Base-by-base conservation (phyloP, 2,888 invertebrate species). In the Cataglyphis livida region DNA sequence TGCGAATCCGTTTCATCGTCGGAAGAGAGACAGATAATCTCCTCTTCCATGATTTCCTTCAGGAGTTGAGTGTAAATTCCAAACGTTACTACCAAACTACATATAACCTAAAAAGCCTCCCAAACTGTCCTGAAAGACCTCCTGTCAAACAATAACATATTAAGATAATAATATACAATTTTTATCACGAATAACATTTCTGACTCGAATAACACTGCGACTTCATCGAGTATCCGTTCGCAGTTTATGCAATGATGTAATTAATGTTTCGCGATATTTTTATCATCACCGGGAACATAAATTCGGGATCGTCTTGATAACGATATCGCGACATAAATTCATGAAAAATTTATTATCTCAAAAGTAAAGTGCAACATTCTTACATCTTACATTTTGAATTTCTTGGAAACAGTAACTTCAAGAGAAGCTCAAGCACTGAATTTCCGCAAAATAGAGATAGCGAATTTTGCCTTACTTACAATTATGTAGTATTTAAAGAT, bases 1-100 rank as follows among this genome's bases (percentile, higher is more conserved):
- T 21, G 62, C 7, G 81, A 66, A 3, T 64, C 57, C 38, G 82
- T 62, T 10, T 87, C 90, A 28, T 91, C 92, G 73, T 91, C 92
- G 0, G 92, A 92, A 38, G 92, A 92, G 38, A 92, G 86, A 82
- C 83, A 91, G 41, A 92, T 92, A 25, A 92, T 54, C 35, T 92
- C 92, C 21, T 54, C 59, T 25, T 87, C 84, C 38, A 70, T 70
- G 44, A 10, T 48, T 12, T 38, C 6, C n/a, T 57, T 35, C 4
- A 51, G 32, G 38, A 21, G 21, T 35, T 0, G 18, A 32, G 9
- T 21, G 3, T 32, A 1, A 64, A 12, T 35, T 32, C 48, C 48
- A 28, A 10, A 3, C 2, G 12, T 18, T 59, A 70, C 51, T 54
- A 7, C 32, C 51, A 65, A 51, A 1, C 15, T 21, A 7, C 9